These are phyloP conservation scores for Spisula solida DNA, from an alignment of 2,888 invertebrate species.

Conservation along the genomic window DNA sequence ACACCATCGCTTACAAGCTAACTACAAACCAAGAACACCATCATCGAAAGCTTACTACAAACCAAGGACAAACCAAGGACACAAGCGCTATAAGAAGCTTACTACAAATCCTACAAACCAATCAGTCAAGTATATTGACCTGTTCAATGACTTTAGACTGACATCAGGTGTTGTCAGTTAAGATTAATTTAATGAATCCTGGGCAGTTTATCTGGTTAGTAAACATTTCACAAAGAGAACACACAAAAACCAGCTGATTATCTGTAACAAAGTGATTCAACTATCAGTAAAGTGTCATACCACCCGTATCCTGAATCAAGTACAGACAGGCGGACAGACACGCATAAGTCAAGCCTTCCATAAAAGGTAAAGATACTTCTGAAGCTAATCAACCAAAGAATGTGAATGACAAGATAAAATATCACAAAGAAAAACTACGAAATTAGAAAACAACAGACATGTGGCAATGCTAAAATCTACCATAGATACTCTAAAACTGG, in stretches of 20 bases:
- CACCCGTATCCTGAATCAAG: background rate
- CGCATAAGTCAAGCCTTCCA: background rate
- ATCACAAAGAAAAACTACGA: background rate
- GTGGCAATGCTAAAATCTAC: no score
- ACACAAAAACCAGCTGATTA: background rate
- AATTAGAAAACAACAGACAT: background rate
- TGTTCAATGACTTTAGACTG: background rate
- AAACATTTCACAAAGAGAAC: background rate
- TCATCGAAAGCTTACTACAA: no score
- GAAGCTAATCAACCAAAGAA: background rate
- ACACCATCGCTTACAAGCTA: no score
- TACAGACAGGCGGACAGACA: background rate
- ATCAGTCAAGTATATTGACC: constrained; percentile 12
- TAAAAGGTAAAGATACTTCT: background rate
- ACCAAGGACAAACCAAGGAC: no score
- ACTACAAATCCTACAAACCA: background rate
- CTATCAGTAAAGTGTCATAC: background rate
- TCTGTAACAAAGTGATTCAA: background rate
- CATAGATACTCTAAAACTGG: no score
- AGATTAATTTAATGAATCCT: constrained; percentile 1
- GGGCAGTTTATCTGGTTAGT: background rate
- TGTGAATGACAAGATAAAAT: background rate
- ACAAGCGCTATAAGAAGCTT: background rate
- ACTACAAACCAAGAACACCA: no score
- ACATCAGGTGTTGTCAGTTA: constrained; percentile 1